Conservation (phyloP, 1,140 invertebrate species). For the Drosophila sulfurigaster region DNA sequence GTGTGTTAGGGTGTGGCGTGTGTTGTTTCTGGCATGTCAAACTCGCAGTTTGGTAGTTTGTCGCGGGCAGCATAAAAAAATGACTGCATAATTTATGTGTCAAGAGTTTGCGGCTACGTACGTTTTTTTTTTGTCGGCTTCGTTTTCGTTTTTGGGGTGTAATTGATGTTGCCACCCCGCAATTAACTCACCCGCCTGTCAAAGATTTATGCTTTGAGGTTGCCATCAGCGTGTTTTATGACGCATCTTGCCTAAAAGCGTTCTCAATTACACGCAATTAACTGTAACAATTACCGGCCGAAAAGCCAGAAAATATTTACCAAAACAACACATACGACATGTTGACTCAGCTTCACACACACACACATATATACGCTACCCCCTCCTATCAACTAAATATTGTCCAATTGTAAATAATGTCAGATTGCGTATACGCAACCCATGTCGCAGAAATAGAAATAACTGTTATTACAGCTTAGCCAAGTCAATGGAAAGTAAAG, state of each 20-base stretch:
- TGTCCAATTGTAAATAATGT: conserved; percentile 26
- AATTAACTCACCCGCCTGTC: conserved; percentile 61
- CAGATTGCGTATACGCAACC: conserved; percentile 23
- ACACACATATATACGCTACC: not conserved
- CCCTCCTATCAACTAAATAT: not conserved
- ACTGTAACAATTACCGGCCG: conserved; percentile 52
- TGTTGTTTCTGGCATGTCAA: conserved; percentile 27
- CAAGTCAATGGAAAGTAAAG: conserved; percentile 7
- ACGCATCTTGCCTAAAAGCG: conserved; percentile 60
- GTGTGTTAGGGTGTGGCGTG: not conserved
- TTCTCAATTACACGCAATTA: conserved; percentile 74
- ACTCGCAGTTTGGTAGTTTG: conserved; percentile 28
- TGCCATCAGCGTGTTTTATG: conserved; percentile 57
- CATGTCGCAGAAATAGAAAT: conserved; percentile 19
- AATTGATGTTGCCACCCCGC: conserved; percentile 71
- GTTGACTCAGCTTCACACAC: conserved; percentile 20
- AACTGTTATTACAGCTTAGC: conserved; percentile 29
- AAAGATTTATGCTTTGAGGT: conserved; percentile 66
- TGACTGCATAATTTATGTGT: conserved; percentile 79
- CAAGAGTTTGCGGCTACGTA: conserved; percentile 62
- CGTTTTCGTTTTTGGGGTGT: conserved; percentile 33
- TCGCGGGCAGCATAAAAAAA: conserved; percentile 52
- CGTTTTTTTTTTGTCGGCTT: conserved; percentile 1
- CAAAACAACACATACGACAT: conserved; percentile 24
- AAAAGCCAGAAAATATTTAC: conserved; percentile 30